phyloP scores from a whole-genome alignment of 2,113 vertebrate species.

The Mustelus asterias region DNA sequence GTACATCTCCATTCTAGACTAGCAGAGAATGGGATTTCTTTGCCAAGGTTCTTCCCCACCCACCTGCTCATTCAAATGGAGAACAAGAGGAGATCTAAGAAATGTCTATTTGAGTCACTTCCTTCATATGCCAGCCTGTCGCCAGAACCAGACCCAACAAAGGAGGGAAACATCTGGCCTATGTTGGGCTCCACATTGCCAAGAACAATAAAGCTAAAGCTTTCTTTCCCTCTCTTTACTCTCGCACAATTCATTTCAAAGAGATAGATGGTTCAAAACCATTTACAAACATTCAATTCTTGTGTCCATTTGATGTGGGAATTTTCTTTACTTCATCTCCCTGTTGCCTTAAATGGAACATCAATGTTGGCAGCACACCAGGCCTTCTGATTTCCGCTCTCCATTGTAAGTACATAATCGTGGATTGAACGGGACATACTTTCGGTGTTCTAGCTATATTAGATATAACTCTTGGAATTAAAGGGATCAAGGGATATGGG shows the following conservation, averaged over 20 bases:
- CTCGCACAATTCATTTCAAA: neutral
- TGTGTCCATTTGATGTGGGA: neutral
- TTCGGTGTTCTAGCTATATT: neutral
- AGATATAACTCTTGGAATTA: too few relatives aligned
- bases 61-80: neutral
- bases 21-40: neutral
- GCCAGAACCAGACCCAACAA: neutral
- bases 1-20: neutral
- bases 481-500: too few relatives aligned
- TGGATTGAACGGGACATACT: neutral
- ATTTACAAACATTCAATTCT: neutral
- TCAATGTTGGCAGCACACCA: neutral
- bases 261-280: neutral
- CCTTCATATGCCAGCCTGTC: neutral
- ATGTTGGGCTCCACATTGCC: neutral
- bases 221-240: neutral
- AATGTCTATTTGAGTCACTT: neutral
- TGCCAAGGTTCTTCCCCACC: neutral
- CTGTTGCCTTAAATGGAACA: neutral
- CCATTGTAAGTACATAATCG: neutral
- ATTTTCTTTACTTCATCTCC: neutral
- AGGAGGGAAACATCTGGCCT: slow-evolving; percentile 3
- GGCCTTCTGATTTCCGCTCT: neutral
- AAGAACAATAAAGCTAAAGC: neutral
- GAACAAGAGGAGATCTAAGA: neutral